These are phyloP conservation scores for Tapirus terrestris DNA, from an alignment of 2,113 vertebrate genomes.

Conservation along the genomic window DNA sequence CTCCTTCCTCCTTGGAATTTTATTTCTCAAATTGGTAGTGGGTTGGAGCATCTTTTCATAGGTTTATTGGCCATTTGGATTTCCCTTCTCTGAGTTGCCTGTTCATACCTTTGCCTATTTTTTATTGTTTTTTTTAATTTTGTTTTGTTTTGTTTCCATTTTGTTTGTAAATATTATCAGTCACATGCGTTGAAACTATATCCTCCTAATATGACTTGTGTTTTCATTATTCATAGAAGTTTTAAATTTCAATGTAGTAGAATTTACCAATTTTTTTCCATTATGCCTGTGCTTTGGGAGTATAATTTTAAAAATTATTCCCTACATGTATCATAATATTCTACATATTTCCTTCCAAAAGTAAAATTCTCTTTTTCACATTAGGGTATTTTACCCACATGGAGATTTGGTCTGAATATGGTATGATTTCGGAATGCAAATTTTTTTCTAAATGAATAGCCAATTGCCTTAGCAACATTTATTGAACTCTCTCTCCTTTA, in stretches of 20 bases:
- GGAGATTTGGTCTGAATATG: not conserved
- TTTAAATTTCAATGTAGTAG: constrained; percentile 14
- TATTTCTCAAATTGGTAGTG: not conserved
- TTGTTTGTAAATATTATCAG: not conserved
- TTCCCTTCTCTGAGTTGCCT: not conserved
- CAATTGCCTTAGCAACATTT: not conserved
- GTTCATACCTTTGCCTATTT: not conserved
- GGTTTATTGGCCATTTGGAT: not conserved
- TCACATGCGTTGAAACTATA: not conserved
- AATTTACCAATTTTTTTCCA: not conserved
- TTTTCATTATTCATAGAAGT: not conserved
- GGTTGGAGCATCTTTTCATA: not conserved
- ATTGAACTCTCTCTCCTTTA: not conserved
- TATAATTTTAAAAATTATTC: not conserved
- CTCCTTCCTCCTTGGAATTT: not conserved
- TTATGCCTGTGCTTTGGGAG: not conserved
- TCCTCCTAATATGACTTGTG: not conserved
- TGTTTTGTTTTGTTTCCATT: not conserved
- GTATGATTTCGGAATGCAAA: not conserved
- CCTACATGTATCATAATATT: not conserved
- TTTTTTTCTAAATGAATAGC: not conserved
- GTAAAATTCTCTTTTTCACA: not conserved
- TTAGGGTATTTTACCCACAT: not conserved
- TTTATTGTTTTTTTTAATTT: not conserved
- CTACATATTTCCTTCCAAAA: not conserved